These are phyloP conservation scores for Aquatica leii DNA, from an alignment of 2,888 invertebrate species.

Conservation along the genomic window DNA sequence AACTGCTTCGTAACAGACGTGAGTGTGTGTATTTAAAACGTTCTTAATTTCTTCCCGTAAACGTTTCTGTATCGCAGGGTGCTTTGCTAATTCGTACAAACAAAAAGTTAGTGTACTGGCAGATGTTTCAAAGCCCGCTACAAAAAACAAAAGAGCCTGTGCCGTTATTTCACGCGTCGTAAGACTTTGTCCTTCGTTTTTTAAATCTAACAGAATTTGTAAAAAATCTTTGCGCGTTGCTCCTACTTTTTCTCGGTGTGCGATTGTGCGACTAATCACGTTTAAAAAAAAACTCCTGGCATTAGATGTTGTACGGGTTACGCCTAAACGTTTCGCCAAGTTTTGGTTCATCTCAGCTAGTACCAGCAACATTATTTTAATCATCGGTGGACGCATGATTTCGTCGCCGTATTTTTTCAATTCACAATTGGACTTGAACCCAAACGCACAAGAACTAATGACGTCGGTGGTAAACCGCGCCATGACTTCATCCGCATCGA, in stretches of 20 bases:
- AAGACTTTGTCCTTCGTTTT: not conserved
- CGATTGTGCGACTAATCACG: conserved; percentile 42
- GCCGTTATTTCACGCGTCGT: not conserved
- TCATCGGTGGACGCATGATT: conserved; percentile 30
- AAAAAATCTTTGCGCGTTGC: conserved; percentile 54
- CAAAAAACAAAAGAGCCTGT: conserved; percentile 49
- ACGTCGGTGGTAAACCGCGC: conserved; percentile 68
- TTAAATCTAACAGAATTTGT: conserved; percentile 52
- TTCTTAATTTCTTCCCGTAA: conserved; percentile 57
- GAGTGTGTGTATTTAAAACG: conserved; percentile 54
- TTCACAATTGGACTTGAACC: conserved; percentile 64
- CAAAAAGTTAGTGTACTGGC: conserved; percentile 52
- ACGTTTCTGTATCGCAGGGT: conserved; percentile 57
- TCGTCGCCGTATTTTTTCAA: conserved; percentile 52
- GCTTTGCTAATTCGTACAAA: conserved; percentile 52
- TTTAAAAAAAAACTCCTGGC: conserved; percentile 43
- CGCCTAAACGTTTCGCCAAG: not conserved
- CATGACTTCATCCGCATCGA: conserved; percentile 60
- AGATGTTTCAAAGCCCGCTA: conserved; percentile 58
- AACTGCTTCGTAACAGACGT: conserved; percentile 61
- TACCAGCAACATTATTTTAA: conserved; percentile 25
- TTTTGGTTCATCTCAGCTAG: not conserved
- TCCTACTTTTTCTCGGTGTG: conserved; percentile 40
- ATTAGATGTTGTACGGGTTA: conserved; percentile 17
- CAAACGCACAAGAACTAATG: conserved; percentile 68